Evolutionary conservation across 2,888 invertebrate species (phyloP).

Genomic region (Phrixothrix hirtus): DNA sequence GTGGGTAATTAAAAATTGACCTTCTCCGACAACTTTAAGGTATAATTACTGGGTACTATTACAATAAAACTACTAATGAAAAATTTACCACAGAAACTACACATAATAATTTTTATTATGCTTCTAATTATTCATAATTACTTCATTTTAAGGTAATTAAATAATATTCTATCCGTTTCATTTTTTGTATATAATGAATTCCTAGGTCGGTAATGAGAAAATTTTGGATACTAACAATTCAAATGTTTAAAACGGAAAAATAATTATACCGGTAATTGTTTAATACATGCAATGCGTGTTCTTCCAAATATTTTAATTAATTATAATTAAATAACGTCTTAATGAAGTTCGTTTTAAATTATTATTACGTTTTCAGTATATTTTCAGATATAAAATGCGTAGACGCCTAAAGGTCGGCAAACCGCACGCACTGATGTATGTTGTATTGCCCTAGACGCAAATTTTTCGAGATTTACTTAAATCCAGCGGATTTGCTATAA

Average conservation of each 20-base stretch:
- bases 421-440: background rate
- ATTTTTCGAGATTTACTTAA: background rate
- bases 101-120: slow-evolving; percentile 33
- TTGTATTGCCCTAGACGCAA: background rate
- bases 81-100: slow-evolving; percentile 24
- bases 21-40: slow-evolving; percentile 12
- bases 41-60: slow-evolving; percentile 18
- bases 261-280: slow-evolving; percentile 21
- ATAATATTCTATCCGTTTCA: slow-evolving; percentile 31
- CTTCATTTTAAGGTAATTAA: slow-evolving; percentile 28
- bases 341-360: background rate
- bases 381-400: no score
- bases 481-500: background rate
- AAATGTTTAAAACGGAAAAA: slow-evolving; percentile 21
- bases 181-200: slow-evolving; percentile 27
- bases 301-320: slow-evolving; percentile 9
- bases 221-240: slow-evolving; percentile 24
- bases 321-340: slow-evolving; percentile 6
- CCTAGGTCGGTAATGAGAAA: slow-evolving; percentile 25
- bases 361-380: no score
- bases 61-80: slow-evolving; percentile 25
- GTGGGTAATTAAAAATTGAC: slow-evolving; percentile 3
- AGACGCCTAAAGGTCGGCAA: background rate
- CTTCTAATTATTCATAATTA: slow-evolving; percentile 36
- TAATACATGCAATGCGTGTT: slow-evolving; percentile 16